Base-by-base conservation (phyloP, 2,113 vertebrate species). In the Mellivora capensis region DNA sequence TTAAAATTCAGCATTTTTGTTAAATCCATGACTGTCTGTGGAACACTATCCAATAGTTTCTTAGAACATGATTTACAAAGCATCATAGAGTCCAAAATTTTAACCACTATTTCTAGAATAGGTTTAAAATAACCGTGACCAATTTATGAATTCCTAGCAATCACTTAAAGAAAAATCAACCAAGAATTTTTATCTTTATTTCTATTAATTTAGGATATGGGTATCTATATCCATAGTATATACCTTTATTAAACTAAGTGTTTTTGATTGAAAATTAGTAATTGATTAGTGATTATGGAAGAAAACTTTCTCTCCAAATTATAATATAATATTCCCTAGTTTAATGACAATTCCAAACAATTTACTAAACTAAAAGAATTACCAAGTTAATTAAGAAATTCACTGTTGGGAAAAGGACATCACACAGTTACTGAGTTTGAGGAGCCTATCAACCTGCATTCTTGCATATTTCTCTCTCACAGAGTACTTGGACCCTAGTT, bases 311-410 rank as follows among this genome's bases (percentile, higher is more conserved):
- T 86, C 49, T 81, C 5, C 83, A 25, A 86, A 79, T 74, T 79
- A 59, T 54, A 62, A 25, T 69, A 57, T 57, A 64, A 23, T n/a
- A 8, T 94, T 81, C 25, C 87, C 23, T 64, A 62, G 17, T 44
- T 94, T 87, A 80, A 79, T 96, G 71, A 91, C 2, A 86, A 71
- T 47, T 84, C 34, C 87, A 37, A 47, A 82, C 8, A 61, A 15
- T 64, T 96, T 80, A 57, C 29, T 76, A 95, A 90, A 61, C 14
- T 31, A 49, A 79, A 81, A 91, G 6, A 95, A 80, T 93, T 84
- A 14, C 17, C 23, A 76, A 74, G 85, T 83, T 62, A 92, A 69
- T 72, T 95, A 83, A 83, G 18, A 89, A 95, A 69, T 77, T 69
- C 1, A 9, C n/a, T 59, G 3, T 91, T 49, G 11, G 12, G 18